Evolutionary conservation across 2,888 invertebrate species (phyloP).

Genomic region (Cartodere bifasciata): DNA sequence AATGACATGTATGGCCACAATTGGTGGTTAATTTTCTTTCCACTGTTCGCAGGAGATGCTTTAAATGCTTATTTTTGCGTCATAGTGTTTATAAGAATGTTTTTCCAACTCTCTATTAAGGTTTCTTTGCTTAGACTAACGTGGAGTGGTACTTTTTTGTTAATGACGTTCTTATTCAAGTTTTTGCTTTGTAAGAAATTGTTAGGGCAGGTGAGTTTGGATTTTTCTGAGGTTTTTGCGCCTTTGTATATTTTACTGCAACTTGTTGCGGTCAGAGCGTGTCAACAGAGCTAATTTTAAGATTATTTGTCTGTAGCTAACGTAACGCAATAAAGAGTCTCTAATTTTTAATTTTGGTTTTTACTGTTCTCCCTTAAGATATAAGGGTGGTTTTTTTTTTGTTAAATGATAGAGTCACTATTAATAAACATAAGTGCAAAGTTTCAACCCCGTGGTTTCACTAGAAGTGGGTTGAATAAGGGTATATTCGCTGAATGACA

Average conservation of each 20-base stretch:
- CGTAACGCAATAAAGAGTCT: no score
- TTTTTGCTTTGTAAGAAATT: conserved; percentile 81
- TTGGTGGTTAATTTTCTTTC: conserved; percentile 87
- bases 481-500: no score
- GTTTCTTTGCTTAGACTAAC: conserved; percentile 66
- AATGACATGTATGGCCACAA: conserved; percentile 39
- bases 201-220: conserved; percentile 65
- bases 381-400: no score
- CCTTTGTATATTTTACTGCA: conserved; percentile 84
- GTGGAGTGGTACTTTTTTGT: conserved; percentile 73
- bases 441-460: no score
- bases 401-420: no score
- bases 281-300: no score
- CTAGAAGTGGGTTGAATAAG: no score
- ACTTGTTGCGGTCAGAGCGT: conserved; percentile 82
- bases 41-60: conserved; percentile 84
- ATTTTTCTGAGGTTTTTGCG: conserved; percentile 85
- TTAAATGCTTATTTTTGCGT: conserved; percentile 90
- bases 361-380: no score
- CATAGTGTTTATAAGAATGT: conserved; percentile 88
- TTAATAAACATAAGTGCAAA: no score
- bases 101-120: conserved; percentile 59
- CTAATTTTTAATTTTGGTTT: no score
- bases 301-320: no score
- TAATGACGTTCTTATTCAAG: conserved; percentile 81